Conservation (phyloP, 1,140 invertebrate genomes). For the honey bee (Apis mellifera) region DNA sequence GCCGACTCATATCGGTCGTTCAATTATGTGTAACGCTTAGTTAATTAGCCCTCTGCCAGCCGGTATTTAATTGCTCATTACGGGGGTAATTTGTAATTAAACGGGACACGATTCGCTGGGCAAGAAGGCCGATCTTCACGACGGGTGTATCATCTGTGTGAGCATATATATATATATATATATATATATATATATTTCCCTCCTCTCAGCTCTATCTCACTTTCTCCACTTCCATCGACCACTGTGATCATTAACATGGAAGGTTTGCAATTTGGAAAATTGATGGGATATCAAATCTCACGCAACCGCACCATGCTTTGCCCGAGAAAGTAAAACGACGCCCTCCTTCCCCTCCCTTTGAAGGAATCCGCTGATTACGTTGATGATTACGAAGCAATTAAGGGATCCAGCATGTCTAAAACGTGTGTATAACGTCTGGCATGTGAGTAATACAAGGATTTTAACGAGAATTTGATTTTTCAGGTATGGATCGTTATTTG, state of each 20-base stretch:
- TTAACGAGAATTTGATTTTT: background rate
- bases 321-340: background rate
- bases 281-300: constrained; percentile 20
- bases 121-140: constrained; percentile 19
- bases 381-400: background rate
- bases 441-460: no score
- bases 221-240: background rate
- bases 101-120: constrained; percentile 10
- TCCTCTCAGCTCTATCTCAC: background rate
- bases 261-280: constrained; percentile 28
- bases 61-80: constrained; percentile 45
- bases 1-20: constrained; percentile 23
- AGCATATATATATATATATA: no score
- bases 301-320: background rate
- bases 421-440: no score
- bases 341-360: background rate
- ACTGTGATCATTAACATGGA: constrained; percentile 18
- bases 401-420: background rate
- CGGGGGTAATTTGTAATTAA: constrained; percentile 42
- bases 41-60: constrained; percentile 40
- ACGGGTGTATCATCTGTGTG: background rate
- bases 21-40: constrained; percentile 45
- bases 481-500: no score
- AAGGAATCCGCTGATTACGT: background rate
- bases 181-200: no score